These are phyloP conservation scores for Caradrina clavipalpis DNA, from an alignment of 2,888 invertebrate genomes.

Conservation along the genomic window DNA sequence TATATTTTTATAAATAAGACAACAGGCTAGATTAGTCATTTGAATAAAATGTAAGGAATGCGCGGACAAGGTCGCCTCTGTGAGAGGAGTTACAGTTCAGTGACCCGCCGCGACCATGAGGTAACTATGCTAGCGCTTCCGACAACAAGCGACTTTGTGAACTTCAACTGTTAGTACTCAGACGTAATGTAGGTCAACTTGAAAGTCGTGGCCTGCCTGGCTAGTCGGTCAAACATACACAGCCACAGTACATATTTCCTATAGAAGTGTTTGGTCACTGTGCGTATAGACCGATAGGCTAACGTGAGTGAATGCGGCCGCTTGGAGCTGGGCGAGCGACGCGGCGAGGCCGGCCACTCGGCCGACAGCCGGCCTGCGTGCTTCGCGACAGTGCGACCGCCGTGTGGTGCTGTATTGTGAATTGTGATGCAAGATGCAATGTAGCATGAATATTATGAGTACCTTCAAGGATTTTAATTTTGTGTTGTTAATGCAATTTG, in stretches of 20 bases:
- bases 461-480: not conserved
- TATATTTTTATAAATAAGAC: not conserved
- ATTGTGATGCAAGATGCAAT: too few relatives aligned
- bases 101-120: conserved; percentile 17
- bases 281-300: not conserved
- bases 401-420: too few relatives aligned
- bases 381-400: too few relatives aligned
- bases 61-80: conserved; percentile 43
- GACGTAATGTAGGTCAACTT: conserved; percentile 10
- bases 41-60: conserved; percentile 39
- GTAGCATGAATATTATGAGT: not conserved
- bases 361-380: too few relatives aligned
- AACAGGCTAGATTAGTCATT: conserved; percentile 15
- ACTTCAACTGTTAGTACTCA: not conserved
- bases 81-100: conserved; percentile 21
- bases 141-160: not conserved
- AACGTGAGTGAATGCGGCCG: conserved; percentile 2
- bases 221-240: not conserved
- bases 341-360: too few relatives aligned
- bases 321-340: too few relatives aligned
- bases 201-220: not conserved
- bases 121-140: not conserved
- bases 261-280: not conserved
- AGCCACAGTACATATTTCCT: not conserved
- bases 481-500: too few relatives aligned